These are phyloP conservation scores for Sebastes kiyomatsui DNA, from an alignment of 2,797 vertebrate genomes.

Conservation along the genomic window DNA sequence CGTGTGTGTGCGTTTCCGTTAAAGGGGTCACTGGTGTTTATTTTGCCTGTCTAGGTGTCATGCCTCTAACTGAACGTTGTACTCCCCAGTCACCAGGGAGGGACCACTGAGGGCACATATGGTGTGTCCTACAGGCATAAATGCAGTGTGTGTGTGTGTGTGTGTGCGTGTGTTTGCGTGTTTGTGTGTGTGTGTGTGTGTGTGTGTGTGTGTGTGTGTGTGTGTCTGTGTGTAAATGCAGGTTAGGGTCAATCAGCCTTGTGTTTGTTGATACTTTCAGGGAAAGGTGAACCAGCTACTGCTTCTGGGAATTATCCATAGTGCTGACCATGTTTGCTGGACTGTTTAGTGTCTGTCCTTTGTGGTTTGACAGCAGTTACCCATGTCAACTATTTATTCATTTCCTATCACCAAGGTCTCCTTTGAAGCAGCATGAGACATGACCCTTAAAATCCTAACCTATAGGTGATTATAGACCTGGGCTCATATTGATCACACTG, in stretches of 20 bases:
- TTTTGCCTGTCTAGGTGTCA: conserved; percentile 46
- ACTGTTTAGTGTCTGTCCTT: background rate
- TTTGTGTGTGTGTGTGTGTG: background rate
- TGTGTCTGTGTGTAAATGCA: background rate
- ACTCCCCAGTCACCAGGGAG: conserved; percentile 23
- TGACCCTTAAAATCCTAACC: background rate
- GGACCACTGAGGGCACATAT: conserved; percentile 31
- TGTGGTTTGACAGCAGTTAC: conserved; percentile 14
- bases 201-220: background rate
- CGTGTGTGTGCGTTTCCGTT: conserved; percentile 4
- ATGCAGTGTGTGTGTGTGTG: background rate
- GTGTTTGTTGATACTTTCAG: conserved; percentile 48
- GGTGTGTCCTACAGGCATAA: conserved; percentile 18
- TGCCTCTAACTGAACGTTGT: conserved; percentile 15
- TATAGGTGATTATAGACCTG: background rate
- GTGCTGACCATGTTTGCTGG: background rate
- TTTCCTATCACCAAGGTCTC: conserved; percentile 14
- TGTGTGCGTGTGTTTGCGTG: background rate
- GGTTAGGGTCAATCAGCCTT: conserved; percentile 28
- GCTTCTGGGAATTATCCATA: conserved; percentile 28
- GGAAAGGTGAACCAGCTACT: conserved; percentile 39
- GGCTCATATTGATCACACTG: background rate
- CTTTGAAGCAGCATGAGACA: conserved; percentile 8
- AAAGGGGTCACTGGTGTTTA: conserved; percentile 30
- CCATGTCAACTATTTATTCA: conserved; percentile 1